These are phyloP conservation scores for Puma concolor DNA, from an alignment of 2,113 vertebrate species.

Conservation along the genomic window DNA sequence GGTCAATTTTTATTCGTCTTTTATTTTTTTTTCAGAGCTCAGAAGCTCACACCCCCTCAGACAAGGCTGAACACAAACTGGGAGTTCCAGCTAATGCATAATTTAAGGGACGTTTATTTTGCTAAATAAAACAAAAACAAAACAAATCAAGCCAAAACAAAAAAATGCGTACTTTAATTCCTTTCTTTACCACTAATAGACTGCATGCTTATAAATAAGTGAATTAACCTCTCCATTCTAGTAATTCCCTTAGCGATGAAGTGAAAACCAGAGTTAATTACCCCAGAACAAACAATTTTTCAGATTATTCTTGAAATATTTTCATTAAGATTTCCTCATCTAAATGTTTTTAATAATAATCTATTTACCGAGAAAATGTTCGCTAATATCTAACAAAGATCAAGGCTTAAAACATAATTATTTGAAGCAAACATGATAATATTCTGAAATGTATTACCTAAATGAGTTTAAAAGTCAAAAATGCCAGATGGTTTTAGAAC, in stretches of 20 bases:
- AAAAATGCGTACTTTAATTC: neutral
- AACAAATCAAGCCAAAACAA: neutral
- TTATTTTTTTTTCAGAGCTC: neutral
- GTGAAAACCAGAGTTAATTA: constrained; percentile 13
- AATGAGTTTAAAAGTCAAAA: constrained; percentile 46
- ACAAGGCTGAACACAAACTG: neutral
- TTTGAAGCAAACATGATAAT: neutral
- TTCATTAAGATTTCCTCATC: constrained; percentile 47
- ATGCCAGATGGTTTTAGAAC: constrained; percentile 40
- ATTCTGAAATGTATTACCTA: constrained; percentile 35
- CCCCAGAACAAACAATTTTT: neutral
- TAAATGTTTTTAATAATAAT: constrained; percentile 39
- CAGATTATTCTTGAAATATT: constrained; percentile 36
- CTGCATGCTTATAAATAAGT: neutral
- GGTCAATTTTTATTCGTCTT: constrained; percentile 1
- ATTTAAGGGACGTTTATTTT: constrained; percentile 1
- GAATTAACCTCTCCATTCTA: constrained; percentile 17
- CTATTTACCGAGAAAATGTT: constrained; percentile 45
- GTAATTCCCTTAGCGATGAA: neutral
- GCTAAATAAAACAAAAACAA: constrained; percentile 13
- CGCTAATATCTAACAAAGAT: neutral
- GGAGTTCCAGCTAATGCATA: neutral
- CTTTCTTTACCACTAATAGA: neutral
- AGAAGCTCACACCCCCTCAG: neutral
- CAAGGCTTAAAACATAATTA: constrained; percentile 33